Conservation (phyloP, 2,797 vertebrate species). For the Lophotriccus pileatus region DNA sequence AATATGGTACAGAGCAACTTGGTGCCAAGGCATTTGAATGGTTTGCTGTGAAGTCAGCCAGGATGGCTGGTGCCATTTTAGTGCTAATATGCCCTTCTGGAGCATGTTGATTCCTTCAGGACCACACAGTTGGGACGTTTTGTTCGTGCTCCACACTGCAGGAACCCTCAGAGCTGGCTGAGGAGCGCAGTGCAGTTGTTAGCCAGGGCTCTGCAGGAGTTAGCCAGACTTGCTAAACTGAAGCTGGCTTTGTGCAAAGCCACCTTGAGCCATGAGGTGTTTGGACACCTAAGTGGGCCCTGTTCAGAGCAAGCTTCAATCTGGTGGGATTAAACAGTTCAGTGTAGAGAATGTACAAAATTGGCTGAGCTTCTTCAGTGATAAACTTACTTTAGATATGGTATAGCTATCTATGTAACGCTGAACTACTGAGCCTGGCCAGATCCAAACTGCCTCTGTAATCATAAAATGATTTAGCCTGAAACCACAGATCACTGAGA, state of each 20-base stretch:
- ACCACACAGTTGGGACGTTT: slow-evolving; percentile 6
- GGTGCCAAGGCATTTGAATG: slow-evolving; percentile 43
- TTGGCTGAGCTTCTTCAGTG: neutral
- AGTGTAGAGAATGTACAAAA: neutral
- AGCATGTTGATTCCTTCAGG: neutral
- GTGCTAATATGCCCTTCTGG: neutral
- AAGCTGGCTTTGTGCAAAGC: neutral
- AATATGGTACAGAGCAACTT: neutral
- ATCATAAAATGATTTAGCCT: neutral
- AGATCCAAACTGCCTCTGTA: neutral
- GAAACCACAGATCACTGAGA: neutral
- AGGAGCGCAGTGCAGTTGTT: neutral
- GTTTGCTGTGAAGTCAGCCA: slow-evolving; percentile 7
- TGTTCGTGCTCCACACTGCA: neutral
- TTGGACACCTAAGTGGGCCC: neutral
- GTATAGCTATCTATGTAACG: neutral
- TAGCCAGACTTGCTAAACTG: neutral
- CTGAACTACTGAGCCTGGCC: neutral
- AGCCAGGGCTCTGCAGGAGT: neutral
- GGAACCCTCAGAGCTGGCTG: neutral
- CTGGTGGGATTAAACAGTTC: neutral
- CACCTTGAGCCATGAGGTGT: neutral
- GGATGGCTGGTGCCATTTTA: slow-evolving; percentile 24
- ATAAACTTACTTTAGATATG: neutral
- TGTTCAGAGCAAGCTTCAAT: neutral